Base-by-base conservation (phyloP, 1,140 invertebrate genomes). In the Mamestra configurata region DNA sequence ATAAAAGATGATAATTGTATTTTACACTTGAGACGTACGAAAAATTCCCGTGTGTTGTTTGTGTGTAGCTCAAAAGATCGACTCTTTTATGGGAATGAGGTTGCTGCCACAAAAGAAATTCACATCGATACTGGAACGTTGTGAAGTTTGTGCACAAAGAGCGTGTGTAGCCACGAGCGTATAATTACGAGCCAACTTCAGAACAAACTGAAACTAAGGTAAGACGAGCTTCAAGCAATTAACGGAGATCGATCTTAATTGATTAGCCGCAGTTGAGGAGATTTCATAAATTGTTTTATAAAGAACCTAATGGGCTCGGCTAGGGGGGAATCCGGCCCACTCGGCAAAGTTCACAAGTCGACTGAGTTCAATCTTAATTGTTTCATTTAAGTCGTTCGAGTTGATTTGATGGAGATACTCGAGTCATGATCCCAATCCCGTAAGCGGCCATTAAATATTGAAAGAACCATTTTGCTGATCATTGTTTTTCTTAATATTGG, bases 251-350 rank as follows among this genome's bases (percentile, higher is more conserved):
- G 72, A 82, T 72, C 68, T 79, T 68, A 79, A 84, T 84, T 82
- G 82, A 84, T 80, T 82, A 80, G 70, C 72, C 51, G 22, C 71
- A 82, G 53, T 82, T 78, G 72, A 55, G 66, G 22, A 57, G 70
- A 79, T 86, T 81, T 82, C 71, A 79, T 79, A 89, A 90, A 89
- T 90, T 90, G 86, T 89, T 90, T 84, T 83, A 77, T 68, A 88
- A 90, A 90, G 87, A 89, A 87, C 86, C 86, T 87, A 88, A 90
- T 90, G 87, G 84, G 86, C 77, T 86, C 86, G 81, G 66, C 15
- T n/a, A n/a, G 79, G 66, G 71, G 71, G 51, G 68, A 73, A 77
- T 82, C 76, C 71, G 80, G 31, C 57, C 80, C 73, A 75, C 82
- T 81, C 84, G 75, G 55, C 80, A 79, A 88, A 91, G 80, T 88